Percentiles rank a stretch among this genome's conserved stretches.
Evolutionary conservation across 2,888 invertebrate species (phyloP).

Genomic region (Orthosia gothica): DNA sequence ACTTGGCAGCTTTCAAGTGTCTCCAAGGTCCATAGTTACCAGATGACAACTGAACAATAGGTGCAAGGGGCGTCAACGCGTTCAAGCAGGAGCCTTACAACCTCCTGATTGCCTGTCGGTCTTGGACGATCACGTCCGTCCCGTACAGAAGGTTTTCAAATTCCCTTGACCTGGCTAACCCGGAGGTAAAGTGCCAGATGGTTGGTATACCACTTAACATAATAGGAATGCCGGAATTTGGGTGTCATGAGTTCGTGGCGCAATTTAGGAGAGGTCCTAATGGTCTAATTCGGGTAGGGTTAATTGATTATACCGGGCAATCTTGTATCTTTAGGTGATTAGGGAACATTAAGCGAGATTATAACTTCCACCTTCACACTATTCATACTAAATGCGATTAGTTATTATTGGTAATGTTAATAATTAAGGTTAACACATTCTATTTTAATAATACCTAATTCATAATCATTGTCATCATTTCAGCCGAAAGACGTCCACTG

Average conservation of each 20-base stretch:
- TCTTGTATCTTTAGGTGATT: conserved; percentile 16
- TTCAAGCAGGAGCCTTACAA: too few species aligned
- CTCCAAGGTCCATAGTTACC: too few species aligned
- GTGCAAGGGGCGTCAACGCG: too few species aligned
- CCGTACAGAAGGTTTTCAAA: neutral
- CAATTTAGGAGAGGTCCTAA: conserved; percentile 11
- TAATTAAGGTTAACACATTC: neutral
- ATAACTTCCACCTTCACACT: conserved; percentile 14
- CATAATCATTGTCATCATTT: too few species aligned
- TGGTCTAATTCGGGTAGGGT: conserved; percentile 14
- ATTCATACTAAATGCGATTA: conserved; percentile 24
- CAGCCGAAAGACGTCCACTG: too few species aligned
- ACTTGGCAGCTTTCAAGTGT: too few species aligned
- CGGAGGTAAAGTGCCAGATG: neutral
- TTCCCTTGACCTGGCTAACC: neutral
- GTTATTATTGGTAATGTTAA: conserved; percentile 1
- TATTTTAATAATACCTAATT: neutral
- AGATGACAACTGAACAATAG: too few species aligned
- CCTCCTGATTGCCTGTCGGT: too few species aligned
- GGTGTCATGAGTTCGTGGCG: conserved; percentile 5
- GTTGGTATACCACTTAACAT: neutral
- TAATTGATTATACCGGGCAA: conserved; percentile 39
- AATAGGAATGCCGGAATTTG: conserved; percentile 27
- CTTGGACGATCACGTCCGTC: too few species aligned
- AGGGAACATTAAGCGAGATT: conserved; percentile 20